phyloP scores from a whole-genome alignment of 2,797 vertebrate species.

The Atherinosoma microstoma region DNA sequence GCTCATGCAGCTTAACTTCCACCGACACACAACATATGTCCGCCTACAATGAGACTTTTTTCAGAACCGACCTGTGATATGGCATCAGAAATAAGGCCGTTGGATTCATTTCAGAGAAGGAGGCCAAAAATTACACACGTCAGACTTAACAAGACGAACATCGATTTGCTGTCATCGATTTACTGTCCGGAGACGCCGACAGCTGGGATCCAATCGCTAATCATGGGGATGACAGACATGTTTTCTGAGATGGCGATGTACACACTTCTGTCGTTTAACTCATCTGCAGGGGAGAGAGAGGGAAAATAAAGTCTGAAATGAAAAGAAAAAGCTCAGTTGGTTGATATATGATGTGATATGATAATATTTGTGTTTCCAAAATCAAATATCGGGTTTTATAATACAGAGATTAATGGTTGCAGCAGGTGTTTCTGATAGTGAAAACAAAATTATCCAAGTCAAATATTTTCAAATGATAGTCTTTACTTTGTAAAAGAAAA shows the following conservation, averaged over 20 bases:
- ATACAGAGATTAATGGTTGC: neutral
- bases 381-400: neutral
- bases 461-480: neutral
- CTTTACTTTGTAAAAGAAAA: neutral
- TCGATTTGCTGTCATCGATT: neutral
- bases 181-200: neutral
- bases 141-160: neutral
- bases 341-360: neutral
- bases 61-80: neutral
- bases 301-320: no score
- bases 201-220: neutral
- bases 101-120: neutral
- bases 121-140: neutral
- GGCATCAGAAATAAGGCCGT: neutral
- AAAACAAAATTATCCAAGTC: neutral
- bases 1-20: conserved; percentile 1
- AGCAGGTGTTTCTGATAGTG: neutral
- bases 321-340: neutral
- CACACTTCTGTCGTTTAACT: neutral
- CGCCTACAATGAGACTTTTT: neutral
- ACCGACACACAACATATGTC: neutral
- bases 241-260: neutral
- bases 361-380: neutral
- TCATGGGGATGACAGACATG: neutral
- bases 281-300: neutral